These are phyloP conservation scores for Phalacrocorax carbo DNA, from an alignment of 2,113 vertebrate species.

Conservation along the genomic window DNA sequence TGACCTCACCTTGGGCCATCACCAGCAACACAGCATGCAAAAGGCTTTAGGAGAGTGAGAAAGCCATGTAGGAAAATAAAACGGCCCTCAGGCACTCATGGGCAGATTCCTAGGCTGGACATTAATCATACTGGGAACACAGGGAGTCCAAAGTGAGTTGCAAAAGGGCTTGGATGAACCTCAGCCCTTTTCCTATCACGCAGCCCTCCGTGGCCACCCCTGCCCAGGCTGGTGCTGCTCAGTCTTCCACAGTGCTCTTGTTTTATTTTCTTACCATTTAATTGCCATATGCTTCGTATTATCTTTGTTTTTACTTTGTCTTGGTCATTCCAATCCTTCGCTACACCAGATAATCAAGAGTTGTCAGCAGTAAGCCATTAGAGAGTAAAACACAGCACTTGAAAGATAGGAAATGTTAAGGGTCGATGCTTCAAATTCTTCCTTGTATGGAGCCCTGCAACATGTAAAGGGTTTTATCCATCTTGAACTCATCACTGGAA, in stretches of 20 bases:
- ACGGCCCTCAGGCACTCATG: rapidly evolving
- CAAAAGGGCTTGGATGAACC: not conserved
- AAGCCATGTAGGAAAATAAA: not conserved
- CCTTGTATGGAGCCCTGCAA: not conserved
- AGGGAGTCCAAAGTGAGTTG: not conserved
- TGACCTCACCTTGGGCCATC: not conserved
- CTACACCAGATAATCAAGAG: constrained; percentile 4
- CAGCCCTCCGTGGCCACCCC: not conserved
- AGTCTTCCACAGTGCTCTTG: not conserved
- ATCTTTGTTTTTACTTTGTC: constrained; percentile 1
- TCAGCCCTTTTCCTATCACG: not conserved
- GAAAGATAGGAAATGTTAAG: constrained; percentile 12
- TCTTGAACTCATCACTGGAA: constrained; percentile 10
- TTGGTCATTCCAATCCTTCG: not conserved
- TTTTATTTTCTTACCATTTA: not conserved
- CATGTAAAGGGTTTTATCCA: not conserved
- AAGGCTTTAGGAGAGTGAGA: not conserved
- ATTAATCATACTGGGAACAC: not conserved
- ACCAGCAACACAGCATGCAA: not conserved
- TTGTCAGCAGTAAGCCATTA: constrained; percentile 8
- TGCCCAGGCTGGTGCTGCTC: not conserved
- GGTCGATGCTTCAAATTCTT: not conserved
- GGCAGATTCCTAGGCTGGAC: not conserved
- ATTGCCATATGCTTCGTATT: constrained; percentile 10
- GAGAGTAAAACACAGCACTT: not conserved